These are phyloP conservation scores for Porites divaricata DNA, from an alignment of 92 coral and sea anemone species.

Conservation along the genomic window DNA sequence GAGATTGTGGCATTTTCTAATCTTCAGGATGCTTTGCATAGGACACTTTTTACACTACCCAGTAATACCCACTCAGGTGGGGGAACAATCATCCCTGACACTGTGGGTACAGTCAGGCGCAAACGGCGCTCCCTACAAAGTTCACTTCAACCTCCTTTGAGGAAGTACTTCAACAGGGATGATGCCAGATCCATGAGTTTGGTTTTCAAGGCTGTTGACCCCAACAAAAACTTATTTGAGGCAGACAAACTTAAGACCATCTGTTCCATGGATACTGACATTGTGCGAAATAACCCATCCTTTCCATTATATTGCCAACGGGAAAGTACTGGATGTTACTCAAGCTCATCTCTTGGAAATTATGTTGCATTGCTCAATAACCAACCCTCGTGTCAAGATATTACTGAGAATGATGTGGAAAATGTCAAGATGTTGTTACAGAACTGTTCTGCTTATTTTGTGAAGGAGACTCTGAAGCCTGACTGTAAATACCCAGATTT, in stretches of 20 bases:
- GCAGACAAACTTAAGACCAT: constrained; percentile 45
- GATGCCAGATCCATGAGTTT: not conserved
- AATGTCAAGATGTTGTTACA: constrained; percentile 45
- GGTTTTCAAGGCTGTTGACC: constrained; percentile 40
- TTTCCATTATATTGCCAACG: not conserved
- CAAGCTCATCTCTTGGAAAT: constrained; percentile 81
- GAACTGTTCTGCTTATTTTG: constrained; percentile 64
- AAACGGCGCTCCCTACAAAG: constrained; percentile 28
- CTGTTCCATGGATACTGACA: constrained; percentile 47
- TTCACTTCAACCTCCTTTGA: constrained; percentile 14
- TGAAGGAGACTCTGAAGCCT: constrained; percentile 29
- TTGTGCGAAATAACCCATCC: constrained; percentile 25
- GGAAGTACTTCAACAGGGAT: too few relatives aligned
- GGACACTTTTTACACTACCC: too few relatives aligned
- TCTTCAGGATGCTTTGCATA: not conserved
- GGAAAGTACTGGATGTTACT: constrained; percentile 30
- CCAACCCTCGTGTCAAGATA: constrained; percentile 68
- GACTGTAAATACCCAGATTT: constrained; percentile 32
- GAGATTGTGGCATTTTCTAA: constrained; percentile 32
- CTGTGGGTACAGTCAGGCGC: not conserved
- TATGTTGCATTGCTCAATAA: constrained; percentile 70
- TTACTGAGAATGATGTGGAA: constrained; percentile 75
- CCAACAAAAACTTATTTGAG: constrained; percentile 44
- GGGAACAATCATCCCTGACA: too few relatives aligned
- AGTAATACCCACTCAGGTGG: too few relatives aligned